Evolutionary conservation across 2,888 invertebrate species (phyloP).

Genomic region (Xanthia togata): DNA sequence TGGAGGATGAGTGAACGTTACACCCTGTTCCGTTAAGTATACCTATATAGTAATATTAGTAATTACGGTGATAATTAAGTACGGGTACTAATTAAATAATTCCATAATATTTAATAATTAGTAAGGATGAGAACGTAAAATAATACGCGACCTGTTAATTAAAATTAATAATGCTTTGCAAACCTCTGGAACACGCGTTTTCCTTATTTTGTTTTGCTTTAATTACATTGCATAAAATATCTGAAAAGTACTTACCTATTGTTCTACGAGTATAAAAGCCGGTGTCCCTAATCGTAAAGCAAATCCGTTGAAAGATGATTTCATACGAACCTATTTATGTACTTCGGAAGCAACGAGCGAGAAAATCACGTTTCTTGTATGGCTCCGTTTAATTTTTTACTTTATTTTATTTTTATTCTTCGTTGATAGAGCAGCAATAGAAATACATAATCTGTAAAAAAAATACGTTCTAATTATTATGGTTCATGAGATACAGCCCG

Average conservation of each 20-base stretch:
- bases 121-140: background rate
- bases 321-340: background rate
- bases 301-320: background rate
- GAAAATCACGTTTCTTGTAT: too few species aligned
- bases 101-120: background rate
- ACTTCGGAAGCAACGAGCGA: too few species aligned
- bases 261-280: background rate
- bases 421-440: too few species aligned
- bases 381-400: too few species aligned
- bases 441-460: too few species aligned
- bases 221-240: too few species aligned
- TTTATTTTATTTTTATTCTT: too few species aligned
- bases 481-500: too few species aligned
- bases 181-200: background rate
- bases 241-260: background rate
- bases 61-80: background rate
- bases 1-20: too few species aligned
- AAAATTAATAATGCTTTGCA: slow-evolving; percentile 5
- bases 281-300: background rate
- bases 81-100: background rate
- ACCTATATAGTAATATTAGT: too few species aligned
- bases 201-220: background rate
- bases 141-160: slow-evolving; percentile 7
- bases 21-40: too few species aligned
- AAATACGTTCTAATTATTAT: too few species aligned